Evolutionary conservation across 2,888 invertebrate genomes (phyloP), one percentile per base, ranked within the genome.

Genomic region (Atethmia centrago): DNA sequence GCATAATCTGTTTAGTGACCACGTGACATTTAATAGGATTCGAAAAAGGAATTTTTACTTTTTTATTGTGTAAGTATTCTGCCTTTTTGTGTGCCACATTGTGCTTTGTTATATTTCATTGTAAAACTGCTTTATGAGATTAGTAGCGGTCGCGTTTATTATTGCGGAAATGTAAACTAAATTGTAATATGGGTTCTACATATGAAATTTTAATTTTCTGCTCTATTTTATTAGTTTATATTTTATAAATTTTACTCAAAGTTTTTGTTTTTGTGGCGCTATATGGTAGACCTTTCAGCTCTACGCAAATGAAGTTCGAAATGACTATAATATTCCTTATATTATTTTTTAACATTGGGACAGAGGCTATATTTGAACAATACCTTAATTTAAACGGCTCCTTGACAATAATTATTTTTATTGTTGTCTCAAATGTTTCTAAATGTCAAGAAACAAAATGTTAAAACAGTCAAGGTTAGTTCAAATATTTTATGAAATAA

Each of bases 1-100:
- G 85, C 64, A 79, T 83, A 76, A 79, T 85, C 79, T 81, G 87
- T 87, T 86, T 76, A 83, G 87, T 87, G 87, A 79, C 67, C 70
- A 82, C 81, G 88, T 88, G 88, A 83, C 69, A 77, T 83, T 87
- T 74, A 66, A 64, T 63, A 64, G 74, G 74, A 81, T 59, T 67
- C 65, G 21, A 73, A 80, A 79, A 78, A 74, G 81, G 82, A 84
- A 65, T 76, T 73, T 80, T 76, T 40, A 53, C 40, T 36, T 64
- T 77, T 86, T 80, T 69, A 47, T 74, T 69, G 65, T 78, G 87
- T 87, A 74, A 87, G 87, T 78, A 63, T 56, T 71, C 9, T 25
- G 36, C 36, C 64, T 62, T 81, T 77, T 78, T 72, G 55, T 66
- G 28, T n/a, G 14, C 21, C 56, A 59, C 69, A 75, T 63, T 72